Base-by-base conservation (phyloP, 2,797 vertebrate genomes). In the Typhlichthys subterraneus region DNA sequence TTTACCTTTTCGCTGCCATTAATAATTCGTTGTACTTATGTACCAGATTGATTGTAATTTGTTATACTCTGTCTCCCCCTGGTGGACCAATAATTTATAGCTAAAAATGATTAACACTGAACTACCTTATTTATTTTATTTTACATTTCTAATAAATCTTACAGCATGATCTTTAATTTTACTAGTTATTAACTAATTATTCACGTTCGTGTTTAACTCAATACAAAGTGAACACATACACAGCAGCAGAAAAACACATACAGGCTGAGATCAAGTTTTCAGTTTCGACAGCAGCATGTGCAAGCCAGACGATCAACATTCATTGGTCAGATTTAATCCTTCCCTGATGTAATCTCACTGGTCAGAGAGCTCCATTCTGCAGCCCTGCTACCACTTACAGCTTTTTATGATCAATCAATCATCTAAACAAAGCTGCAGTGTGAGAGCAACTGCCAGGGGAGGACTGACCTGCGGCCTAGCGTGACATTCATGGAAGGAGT, bases 401-500 rank as follows among this genome's bases (percentile, higher is more conserved):
- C 55, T 76, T 85, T 88, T 88, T 84, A 90, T 84, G 79, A 90
- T 84, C 90, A 77, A 92, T 93, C 92, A 86, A 89, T 93, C 90
- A 91, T 73, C 65, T 76, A 76, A 81, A 76, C 80, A 85, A 86
- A 91, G 87, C 84, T 70, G 51, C 64, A 74, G 72, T 63, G 70
- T 72, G 72, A 63, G 72, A 81, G 81, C 66, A 77, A 78, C 79
- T 78, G 86, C 80, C 81, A 87, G 73, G 85, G 87, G 87, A 86
- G 85, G 88, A 89, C 88, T 91, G 92, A 93, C 91, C 91, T 81
- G 77, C 80, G 76, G 89, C 87, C 88, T 80, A 67, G 80, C 57
- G 76, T 90, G 92, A 92, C 91, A 92, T 92, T 92, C 90, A 91
- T 83, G 79, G 78, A 90, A 87, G 82, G 85, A 91, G 78, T 88